phyloP scores from a whole-genome alignment of 2,113 vertebrate species.

The Alaudala cheleensis region DNA sequence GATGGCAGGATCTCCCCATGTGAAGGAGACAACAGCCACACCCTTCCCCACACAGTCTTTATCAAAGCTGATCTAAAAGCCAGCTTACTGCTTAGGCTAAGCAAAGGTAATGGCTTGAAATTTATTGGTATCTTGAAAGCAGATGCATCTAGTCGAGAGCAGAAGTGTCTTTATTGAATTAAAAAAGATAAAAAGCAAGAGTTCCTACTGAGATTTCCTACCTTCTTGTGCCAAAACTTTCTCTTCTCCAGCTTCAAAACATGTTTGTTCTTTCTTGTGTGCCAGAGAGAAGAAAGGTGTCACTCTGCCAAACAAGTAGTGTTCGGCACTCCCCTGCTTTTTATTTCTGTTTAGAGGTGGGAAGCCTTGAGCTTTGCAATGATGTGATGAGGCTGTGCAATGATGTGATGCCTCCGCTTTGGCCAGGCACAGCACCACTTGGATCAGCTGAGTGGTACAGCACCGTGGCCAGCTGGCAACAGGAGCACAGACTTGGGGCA shows the following conservation, averaged over 20 bases:
- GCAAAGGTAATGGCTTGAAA: slow-evolving; percentile 9
- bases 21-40: neutral
- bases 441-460: rapidly evolving
- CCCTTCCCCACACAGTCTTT: neutral
- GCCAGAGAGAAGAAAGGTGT: neutral
- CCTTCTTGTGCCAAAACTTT: slow-evolving; percentile 19
- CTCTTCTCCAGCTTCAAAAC: slow-evolving; percentile 51
- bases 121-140: slow-evolving; percentile 22
- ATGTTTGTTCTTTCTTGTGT: slow-evolving; percentile 10
- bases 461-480: neutral
- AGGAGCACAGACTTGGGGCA: neutral
- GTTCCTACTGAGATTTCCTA: slow-evolving; percentile 27
- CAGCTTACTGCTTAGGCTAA: neutral
- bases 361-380: neutral
- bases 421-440: neutral
- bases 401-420: neutral
- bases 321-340: neutral
- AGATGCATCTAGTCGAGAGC: neutral
- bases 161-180: slow-evolving; percentile 39
- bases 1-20: neutral
- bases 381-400: neutral
- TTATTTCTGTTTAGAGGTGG: neutral
- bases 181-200: slow-evolving; percentile 27
- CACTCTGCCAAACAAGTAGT: neutral
- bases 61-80: slow-evolving; percentile 4